Base-by-base conservation (phyloP, 1,140 invertebrate genomes). In the Drosophila guanche region DNA sequence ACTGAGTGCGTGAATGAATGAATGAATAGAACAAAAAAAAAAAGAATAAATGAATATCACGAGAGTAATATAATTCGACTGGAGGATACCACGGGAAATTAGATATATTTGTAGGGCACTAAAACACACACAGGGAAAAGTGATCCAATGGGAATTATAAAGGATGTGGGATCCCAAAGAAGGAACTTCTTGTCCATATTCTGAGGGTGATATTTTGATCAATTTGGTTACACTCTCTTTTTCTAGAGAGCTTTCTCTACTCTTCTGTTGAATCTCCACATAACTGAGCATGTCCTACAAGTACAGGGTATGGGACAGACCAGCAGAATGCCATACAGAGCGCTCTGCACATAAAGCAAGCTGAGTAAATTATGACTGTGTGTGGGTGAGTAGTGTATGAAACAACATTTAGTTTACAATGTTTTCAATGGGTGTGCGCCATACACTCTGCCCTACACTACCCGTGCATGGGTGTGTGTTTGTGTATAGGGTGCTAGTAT, bases 341-440 rank as follows among this genome's bases (percentile, higher is more conserved):
- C 53, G 51, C 27, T 47, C 33, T 12, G 33, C 33, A 12, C 40
- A 59, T 71, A 79, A 75, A 63, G 66, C 66, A 70, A 77, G 63
- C 68, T 63, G 23, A 69, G 83, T 83, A 72, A 81, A 79, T 71
- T 73, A 79, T 79, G 77, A 45, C 46, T 67, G 61, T 71, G 59
- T 74, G 57, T 56, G 62, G 67, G 51, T 61, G 46, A 46, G 53
- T 61, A 62, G 63, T 71, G 67, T 68, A 74, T 79, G 68, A 76
- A 70, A 76, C 55, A 71, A 81, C 81, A 88, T 86, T 88, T 81
- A 81, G 81, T 86, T 86, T 86, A 81, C 81, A 85, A 66, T 86
- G 81, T 78, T 70, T 78, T 75, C 79, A 74, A 78, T 61, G 76
- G 66, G 61, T 68, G 69, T 59, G 43, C 43, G 23, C 27, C 52